Evolutionary conservation across 1,140 invertebrate species (phyloP), one percentile per base, ranked within the genome.

Genomic region (Penaeus vannamei): DNA sequence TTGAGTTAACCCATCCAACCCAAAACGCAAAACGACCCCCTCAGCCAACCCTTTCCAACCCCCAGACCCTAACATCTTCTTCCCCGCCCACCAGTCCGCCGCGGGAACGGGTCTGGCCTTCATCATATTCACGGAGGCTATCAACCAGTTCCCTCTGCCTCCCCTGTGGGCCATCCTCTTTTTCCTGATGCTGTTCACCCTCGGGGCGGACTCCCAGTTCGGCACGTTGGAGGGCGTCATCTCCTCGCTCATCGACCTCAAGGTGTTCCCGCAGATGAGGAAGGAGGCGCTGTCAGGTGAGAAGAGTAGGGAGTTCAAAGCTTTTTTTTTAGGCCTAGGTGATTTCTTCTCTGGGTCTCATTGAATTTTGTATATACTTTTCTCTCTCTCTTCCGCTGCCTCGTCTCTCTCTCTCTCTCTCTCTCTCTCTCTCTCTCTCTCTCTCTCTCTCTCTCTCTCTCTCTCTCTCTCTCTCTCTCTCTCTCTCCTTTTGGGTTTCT

Each of bases 211-310:
- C 85, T 92, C 92, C 36, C 91, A 92, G 87, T 10, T 98, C 92
- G 97, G 97, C 81, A 97, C 98, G 91, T 94, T 98, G 91, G 97
- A 98, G 93, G 97, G 98, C 36, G 98, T 98, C 95, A 95, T 98
- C 36, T 98, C 97, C 92, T 98, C 97, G 46, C 95, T 98, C 76
- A 98, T 98, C 92, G 97, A 98, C 92, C 97, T 98, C 80, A 96
- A 98, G 91, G 95, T 98, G 92, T 96, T 98, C 92, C 97, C 97
- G 92, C 94, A 96, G 92, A 95, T 98, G 91, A 96, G 96, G 92
- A 98, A 98, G 92, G 96, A 97, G 92, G 96, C 97, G 92, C 95
- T 98, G 69, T 97, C 97, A 92, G 96, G 96, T 96, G 92, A 42
- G 59, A 93, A 14, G 77, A 22, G 42, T 3, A 23, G 77, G n/a